Base-by-base conservation (phyloP, 2,113 vertebrate genomes). In the Corythornis vintsioides region DNA sequence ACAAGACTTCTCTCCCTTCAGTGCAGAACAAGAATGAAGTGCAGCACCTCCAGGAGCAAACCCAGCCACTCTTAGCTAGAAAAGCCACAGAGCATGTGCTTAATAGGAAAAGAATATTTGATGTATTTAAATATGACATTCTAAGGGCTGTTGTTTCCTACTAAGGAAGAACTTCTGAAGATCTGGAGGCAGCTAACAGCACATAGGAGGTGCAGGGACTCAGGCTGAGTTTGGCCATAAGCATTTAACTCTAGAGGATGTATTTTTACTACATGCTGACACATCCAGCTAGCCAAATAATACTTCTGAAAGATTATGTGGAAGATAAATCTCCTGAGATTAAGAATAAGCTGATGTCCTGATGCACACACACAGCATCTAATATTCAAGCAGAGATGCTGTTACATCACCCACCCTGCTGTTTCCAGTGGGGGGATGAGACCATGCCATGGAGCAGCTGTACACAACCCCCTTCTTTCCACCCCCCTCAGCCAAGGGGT, bases 141-240 rank as follows among this genome's bases (percentile, higher is more conserved):
- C 29, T 72, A 42, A 72, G 6, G 65, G 59, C 40, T 79, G 13
- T 64, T 92, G 22, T 72, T 91, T 87, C 78, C 60, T 86, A 80
- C 59, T 86, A 79, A 92, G 74, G 63, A 79, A 86, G n/a, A 25
- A 75, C 26, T 38, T 90, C 33, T 50, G 84, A 86, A 75, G 59
- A 69, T 35, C 15, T 38, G 45, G 47, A 80, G 38, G 53, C 59
- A 92, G 74, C 24, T 67, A 61, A 61, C 6, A 85, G 89, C 22
- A 18, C 28, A 66, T 5, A 59, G 0, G 2, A 89, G 16, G 31
- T 70, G 19, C 47, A 77, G 21, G 8, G 29, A 63, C 33, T 50
- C 40, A 71, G 15, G 22, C 26, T 56, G 29, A 59, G 9, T 79
- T 26, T 72, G 42, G 47, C 14, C 21, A 57, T 33, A 78, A 89